Conservation (phyloP, 2,113 vertebrate species). For the Rhodinocichla rosea region DNA sequence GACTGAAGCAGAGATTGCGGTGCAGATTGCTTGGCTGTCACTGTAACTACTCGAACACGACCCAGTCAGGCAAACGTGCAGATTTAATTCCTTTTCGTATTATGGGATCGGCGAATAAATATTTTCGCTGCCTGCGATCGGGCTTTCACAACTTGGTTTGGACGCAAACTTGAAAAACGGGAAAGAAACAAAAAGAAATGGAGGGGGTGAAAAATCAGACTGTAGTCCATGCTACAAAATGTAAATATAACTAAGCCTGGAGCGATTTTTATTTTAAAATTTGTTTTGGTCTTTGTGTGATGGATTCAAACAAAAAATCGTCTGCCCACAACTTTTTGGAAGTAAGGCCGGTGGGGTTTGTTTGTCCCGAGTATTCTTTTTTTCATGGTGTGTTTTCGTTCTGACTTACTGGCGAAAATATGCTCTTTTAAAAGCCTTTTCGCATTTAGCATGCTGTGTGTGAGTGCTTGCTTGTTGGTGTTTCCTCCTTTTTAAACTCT, state of each 20-base stretch:
- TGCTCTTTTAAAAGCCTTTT: background rate
- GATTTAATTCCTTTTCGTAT: slow-evolving; percentile 1
- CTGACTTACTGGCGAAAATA: background rate
- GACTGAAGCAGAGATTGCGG: slow-evolving; percentile 33
- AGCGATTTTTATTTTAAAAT: background rate
- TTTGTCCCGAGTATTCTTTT: background rate
- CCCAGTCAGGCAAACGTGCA: background rate
- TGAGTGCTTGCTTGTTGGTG: background rate
- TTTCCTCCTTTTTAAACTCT: background rate
- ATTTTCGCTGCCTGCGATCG: background rate
- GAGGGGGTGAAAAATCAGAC: accelerated
- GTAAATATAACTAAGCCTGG: background rate
- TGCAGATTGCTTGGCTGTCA: slow-evolving; percentile 41
- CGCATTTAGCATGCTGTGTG: background rate
- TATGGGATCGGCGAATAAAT: background rate
- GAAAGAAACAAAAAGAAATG: background rate
- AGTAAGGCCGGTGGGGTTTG: background rate
- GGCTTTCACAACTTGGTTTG: slow-evolving; percentile 21
- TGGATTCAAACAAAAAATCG: background rate
- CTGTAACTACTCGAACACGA: slow-evolving; percentile 8
- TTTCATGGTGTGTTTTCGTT: background rate
- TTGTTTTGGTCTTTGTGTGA: background rate
- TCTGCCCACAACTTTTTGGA: slow-evolving; percentile 14
- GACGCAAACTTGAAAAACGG: background rate
- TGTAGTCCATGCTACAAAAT: background rate